Evolutionary conservation across 2,888 invertebrate genomes (phyloP).

Genomic region (Empis stercorea): DNA sequence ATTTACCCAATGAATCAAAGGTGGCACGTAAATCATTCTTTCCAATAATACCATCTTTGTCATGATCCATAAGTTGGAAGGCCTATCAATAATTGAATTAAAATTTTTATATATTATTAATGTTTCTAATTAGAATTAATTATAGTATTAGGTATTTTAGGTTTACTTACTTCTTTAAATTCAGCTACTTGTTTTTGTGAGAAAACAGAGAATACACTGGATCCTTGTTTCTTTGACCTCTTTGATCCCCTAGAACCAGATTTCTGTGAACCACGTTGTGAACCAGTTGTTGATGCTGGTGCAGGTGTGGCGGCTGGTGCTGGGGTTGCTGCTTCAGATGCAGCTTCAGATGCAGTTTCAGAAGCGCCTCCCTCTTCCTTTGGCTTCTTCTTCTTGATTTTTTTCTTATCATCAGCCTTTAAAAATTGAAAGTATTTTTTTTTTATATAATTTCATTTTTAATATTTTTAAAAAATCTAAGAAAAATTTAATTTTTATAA

Average conservation of each 20-base stretch:
- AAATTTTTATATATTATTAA: no score
- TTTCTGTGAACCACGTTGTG: slow-evolving; percentile 58
- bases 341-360: slow-evolving; percentile 44
- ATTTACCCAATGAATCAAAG: slow-evolving; percentile 83
- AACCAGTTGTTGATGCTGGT: slow-evolving; percentile 55
- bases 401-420: slow-evolving; percentile 89
- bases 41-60: slow-evolving; percentile 83
- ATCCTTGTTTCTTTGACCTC: slow-evolving; percentile 77
- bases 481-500: not conserved
- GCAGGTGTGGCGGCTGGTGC: slow-evolving; percentile 57
- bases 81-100: slow-evolving; percentile 42
- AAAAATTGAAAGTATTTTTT: slow-evolving; percentile 6
- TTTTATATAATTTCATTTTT: not conserved
- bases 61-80: slow-evolving; percentile 91
- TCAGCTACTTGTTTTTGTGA: slow-evolving; percentile 91
- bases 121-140: no score
- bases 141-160: no score
- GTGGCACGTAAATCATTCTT: slow-evolving; percentile 84
- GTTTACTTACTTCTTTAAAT: slow-evolving; percentile 71
- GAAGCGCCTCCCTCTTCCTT: slow-evolving; percentile 50
- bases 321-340: slow-evolving; percentile 48
- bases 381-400: slow-evolving; percentile 80
- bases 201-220: slow-evolving; percentile 96
- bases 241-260: slow-evolving; percentile 45
- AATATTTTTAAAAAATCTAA: not conserved